These are phyloP conservation scores for Bos javanicus DNA, from an alignment of 2,113 vertebrate genomes.

Conservation along the genomic window DNA sequence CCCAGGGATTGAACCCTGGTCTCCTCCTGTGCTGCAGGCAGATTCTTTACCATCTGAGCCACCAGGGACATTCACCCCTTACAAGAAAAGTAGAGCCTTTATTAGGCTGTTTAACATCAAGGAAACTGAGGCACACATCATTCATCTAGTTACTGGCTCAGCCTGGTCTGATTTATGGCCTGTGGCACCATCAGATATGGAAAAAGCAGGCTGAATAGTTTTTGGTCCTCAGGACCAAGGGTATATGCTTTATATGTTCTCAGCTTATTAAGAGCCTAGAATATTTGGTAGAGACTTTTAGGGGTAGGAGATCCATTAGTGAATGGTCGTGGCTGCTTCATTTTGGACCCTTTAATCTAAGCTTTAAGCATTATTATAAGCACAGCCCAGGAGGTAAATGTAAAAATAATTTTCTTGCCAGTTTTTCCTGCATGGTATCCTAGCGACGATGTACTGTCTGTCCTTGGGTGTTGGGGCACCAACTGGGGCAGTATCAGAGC, in stretches of 20 bases:
- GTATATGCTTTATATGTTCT: neutral
- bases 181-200: neutral
- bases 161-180: neutral
- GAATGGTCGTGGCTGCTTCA: neutral
- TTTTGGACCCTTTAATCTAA: slow-evolving; percentile 38
- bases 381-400: slow-evolving; percentile 66
- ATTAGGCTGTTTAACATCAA: neutral
- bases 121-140: neutral
- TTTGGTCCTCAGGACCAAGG: neutral
- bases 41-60: neutral
- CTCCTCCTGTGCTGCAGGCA: neutral
- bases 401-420: slow-evolving; percentile 72
- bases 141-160: neutral
- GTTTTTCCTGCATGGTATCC: slow-evolving; percentile 64
- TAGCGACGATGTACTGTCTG: slow-evolving; percentile 50
- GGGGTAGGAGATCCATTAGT: neutral
- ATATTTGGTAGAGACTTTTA: neutral
- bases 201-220: neutral
- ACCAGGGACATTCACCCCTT: neutral
- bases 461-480: slow-evolving; percentile 54
- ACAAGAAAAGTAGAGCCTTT: neutral
- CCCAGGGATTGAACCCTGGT: neutral
- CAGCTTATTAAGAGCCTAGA: slow-evolving; percentile 26
- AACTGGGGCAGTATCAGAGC: neutral
- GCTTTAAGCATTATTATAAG: slow-evolving; percentile 55